Evolutionary conservation across 2,888 invertebrate species (phyloP), one percentile per base, ranked within the genome.

Genomic region (Macaria notata): DNA sequence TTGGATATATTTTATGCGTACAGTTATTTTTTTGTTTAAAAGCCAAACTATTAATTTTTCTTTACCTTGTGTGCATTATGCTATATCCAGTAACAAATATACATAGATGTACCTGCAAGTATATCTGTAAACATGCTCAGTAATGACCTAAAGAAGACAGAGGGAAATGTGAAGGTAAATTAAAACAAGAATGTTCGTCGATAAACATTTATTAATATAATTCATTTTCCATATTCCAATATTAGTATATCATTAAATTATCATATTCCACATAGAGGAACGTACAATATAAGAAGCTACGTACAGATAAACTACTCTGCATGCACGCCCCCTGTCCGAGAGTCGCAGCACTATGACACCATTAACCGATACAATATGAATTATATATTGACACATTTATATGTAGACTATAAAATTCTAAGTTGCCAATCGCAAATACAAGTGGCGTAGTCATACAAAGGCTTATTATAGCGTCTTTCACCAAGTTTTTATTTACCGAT

Each of bases 181-280:
- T 19, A 73, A 78, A 51, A 75, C 75, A 3, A 58, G 61, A 36
- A 58, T 64, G 61, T 31, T 83, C 77, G 78, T 90, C 80, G 85
- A 89, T 90, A 90, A 90, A 91, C 90, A 90, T 91, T 91, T 90
- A 91, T 88, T 91, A 86, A 86, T 88, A 89, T 86, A 86, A 83
- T 87, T 86, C 86, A 84, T 84, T 88, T 88, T 86, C 76, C 83
- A 88, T 89, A 88, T 86, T 86, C 79, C 86, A 86, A 86, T 88
- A 88, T 80, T 74, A 80, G 54, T 64, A 61, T 82, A 86, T 76
- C 81, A 83, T 70, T 86, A 86, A 78, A 79, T 81, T 81, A 84
- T 71, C 75, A 80, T 84, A 83, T 84, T 81, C 83, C 84, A 73
- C 68, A 48, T 66, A 72, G 71, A 78, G 84, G 83, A 84, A 83